Percentiles rank a stretch among this genome's conserved stretches.
Evolutionary conservation across 2,888 invertebrate genomes (phyloP).

Genomic region (Eurytoma californica): DNA sequence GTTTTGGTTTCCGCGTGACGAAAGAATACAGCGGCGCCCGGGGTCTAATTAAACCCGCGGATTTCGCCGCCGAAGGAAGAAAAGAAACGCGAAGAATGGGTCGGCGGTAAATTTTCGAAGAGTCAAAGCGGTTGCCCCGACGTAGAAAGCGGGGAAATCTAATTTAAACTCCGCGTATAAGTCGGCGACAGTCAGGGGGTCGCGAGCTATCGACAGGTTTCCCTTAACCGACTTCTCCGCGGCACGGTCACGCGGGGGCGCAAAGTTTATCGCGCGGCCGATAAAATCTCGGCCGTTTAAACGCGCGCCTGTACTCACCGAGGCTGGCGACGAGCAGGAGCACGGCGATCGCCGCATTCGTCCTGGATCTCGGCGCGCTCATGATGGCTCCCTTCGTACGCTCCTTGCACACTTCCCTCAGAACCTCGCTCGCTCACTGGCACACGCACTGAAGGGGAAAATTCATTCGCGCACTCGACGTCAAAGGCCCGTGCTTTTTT

Average conservation of each 20-base stretch:
- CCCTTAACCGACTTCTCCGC: too few relatives aligned
- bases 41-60: too few relatives aligned
- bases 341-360: conserved; percentile 23
- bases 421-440: neutral
- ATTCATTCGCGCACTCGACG: conserved; percentile 28
- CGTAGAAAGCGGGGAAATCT: too few relatives aligned
- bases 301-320: conserved; percentile 57
- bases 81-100: too few relatives aligned
- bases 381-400: neutral
- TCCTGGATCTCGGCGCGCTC: conserved; percentile 42
- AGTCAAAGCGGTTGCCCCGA: too few relatives aligned
- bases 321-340: conserved; percentile 40
- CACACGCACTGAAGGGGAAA: neutral
- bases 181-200: too few relatives aligned
- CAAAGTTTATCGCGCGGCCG: neutral
- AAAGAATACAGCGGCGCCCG: too few relatives aligned
- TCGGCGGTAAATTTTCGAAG: too few relatives aligned
- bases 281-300: neutral
- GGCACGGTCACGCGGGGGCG: neutral
- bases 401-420: neutral
- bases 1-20: too few relatives aligned
- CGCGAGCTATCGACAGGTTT: too few relatives aligned
- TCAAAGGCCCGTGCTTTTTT: neutral
- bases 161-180: too few relatives aligned
- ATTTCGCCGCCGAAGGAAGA: too few relatives aligned